A percentile compares a stretch with the other conserved stretches of the same genome.
Evolutionary conservation across 2,113 vertebrate species (phyloP).

Genomic region (Dicaeum eximium): DNA sequence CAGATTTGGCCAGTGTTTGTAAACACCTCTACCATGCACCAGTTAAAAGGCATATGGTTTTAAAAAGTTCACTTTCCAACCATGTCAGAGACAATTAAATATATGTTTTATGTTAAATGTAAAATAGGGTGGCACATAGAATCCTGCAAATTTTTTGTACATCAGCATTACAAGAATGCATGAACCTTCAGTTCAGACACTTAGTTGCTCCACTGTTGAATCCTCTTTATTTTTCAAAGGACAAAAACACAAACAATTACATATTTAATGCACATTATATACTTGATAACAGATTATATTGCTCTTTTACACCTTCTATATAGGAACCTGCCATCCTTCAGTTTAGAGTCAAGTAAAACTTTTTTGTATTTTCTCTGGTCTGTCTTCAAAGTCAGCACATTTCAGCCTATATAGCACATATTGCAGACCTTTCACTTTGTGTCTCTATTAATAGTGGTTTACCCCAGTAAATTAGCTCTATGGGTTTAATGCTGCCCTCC

Average conservation of each 20-base stretch:
- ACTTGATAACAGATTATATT: not conserved
- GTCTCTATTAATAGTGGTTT: not conserved
- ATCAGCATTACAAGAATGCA: not conserved
- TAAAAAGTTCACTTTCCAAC: slow-evolving; percentile 18
- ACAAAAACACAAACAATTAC: not conserved
- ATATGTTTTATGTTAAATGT: not conserved
- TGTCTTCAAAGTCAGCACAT: not conserved
- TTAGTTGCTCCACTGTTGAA: not conserved
- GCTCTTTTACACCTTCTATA: not conserved
- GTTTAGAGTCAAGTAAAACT: not conserved
- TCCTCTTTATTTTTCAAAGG: not conserved
- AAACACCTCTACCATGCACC: not conserved
- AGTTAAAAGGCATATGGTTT: slow-evolving; percentile 1
- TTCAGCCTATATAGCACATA: not conserved
- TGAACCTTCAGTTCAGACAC: not conserved
- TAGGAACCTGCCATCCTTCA: not conserved
- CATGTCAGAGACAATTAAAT: slow-evolving; percentile 2
- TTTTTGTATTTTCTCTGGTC: not conserved
- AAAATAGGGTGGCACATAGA: not conserved
- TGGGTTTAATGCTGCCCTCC: slow-evolving; percentile 55
- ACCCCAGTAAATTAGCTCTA: not conserved
- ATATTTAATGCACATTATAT: not conserved
- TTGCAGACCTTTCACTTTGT: not conserved
- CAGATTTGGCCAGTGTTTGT: slow-evolving; percentile 18
- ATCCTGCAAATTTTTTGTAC: not conserved